Evolutionary conservation across 2,797 vertebrate genomes (phyloP).

Genomic region (Yasuhikotakia modesta): DNA sequence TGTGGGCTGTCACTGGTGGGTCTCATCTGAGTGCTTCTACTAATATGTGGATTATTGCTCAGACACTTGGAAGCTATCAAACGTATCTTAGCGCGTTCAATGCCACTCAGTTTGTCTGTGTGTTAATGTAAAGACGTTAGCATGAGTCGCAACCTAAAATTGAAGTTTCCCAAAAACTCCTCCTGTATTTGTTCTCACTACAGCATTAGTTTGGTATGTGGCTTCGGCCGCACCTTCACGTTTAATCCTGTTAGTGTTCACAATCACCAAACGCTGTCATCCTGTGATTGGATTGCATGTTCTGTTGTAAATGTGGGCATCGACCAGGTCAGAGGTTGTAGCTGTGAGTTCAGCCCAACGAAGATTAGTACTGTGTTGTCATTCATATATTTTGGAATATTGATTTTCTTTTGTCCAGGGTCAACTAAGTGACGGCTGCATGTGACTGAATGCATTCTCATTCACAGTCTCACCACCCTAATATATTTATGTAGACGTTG

Average conservation of each 20-base stretch:
- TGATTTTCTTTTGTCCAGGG: not conserved
- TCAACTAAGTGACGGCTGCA: not conserved
- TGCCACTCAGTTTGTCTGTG: not conserved
- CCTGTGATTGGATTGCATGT: not conserved
- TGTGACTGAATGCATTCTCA: not conserved
- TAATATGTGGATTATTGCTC: slow-evolving; percentile 18
- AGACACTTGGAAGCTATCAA: slow-evolving; percentile 9
- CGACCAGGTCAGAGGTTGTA: slow-evolving; percentile 12
- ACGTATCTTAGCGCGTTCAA: slow-evolving; percentile 7
- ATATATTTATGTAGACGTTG: slow-evolving; percentile 14
- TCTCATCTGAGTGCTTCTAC: slow-evolving; percentile 8
- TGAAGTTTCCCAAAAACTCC: not conserved
- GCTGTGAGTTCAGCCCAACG: slow-evolving; percentile 30
- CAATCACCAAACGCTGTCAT: not conserved
- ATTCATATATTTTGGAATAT: slow-evolving; percentile 27
- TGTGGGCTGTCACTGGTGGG: not conserved
- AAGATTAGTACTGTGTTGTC: slow-evolving; percentile 29
- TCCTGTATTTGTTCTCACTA: not conserved
- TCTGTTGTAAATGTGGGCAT: not conserved
- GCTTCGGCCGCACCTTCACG: not conserved
- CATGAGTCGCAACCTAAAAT: not conserved
- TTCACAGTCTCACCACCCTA: not conserved
- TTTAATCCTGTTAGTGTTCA: slow-evolving; percentile 14
- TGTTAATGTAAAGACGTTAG: not conserved
- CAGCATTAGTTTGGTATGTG: not conserved